Percentiles rank a stretch among this genome's conserved stretches.
Evolutionary conservation across 2,113 vertebrate genomes (phyloP).

Genomic region (Macaca mulatta): DNA sequence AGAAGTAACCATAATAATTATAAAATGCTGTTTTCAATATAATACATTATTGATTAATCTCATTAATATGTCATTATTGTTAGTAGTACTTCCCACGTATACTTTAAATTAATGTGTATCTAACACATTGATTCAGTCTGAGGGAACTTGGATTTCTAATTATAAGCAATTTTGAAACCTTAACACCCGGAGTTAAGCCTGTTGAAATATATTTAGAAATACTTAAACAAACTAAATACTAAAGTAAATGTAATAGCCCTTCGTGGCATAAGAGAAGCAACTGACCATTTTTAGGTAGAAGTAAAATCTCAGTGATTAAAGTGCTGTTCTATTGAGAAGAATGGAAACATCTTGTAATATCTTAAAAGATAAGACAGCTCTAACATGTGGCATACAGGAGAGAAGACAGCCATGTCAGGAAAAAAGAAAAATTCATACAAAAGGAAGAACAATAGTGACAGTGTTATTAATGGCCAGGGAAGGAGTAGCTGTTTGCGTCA

Average conservation of each 20-base stretch:
- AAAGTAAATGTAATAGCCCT: neutral
- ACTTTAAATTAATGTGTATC: conserved; percentile 56
- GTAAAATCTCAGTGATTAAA: neutral
- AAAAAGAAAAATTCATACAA: neutral
- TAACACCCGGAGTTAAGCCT: neutral
- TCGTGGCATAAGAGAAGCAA: neutral
- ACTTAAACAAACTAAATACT: neutral
- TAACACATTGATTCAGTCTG: conserved; percentile 38
- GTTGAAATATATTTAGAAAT: conserved; percentile 18
- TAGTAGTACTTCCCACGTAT: conserved; percentile 9
- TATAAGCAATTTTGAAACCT: neutral
- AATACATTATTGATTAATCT: conserved; percentile 49
- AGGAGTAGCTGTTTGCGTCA: neutral
- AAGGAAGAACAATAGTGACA: neutral
- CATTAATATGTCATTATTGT: conserved; percentile 38
- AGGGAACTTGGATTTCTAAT: conserved; percentile 32
- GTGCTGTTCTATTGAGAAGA: neutral
- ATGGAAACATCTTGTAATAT: neutral
- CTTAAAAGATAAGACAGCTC: neutral
- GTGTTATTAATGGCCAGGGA: neutral
- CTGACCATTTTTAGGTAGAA: neutral
- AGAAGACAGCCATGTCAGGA: neutral
- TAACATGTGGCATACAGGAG: neutral
- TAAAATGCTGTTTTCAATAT: neutral
- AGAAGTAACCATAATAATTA: neutral